Percentiles rank a stretch among this genome's conserved stretches.
Evolutionary conservation across 2,888 invertebrate species (phyloP).

Genomic region (Apamea sordens): DNA sequence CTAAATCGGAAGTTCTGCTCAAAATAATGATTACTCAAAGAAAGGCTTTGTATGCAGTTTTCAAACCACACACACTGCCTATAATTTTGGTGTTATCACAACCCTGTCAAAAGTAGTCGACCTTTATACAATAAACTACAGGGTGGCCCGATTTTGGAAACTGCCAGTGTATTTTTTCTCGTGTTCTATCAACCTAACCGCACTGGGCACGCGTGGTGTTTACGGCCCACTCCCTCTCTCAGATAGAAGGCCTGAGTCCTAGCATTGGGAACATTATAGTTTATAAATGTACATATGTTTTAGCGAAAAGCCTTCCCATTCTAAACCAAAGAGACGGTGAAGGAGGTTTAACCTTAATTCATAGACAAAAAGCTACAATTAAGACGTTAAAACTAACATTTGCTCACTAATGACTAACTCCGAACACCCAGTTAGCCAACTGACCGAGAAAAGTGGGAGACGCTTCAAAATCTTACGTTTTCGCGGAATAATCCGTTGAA

Average conservation of each 20-base stretch:
- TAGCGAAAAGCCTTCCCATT: background rate
- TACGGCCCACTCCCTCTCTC: background rate
- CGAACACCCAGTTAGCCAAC: constrained; percentile 68
- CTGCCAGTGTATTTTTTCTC: background rate
- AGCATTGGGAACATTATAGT: background rate
- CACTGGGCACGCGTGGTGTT: background rate
- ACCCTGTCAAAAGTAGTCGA: background rate
- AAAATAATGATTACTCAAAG: too few species aligned
- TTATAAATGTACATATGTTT: background rate
- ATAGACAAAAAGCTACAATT: constrained; percentile 63
- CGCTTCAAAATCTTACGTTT: constrained; percentile 40
- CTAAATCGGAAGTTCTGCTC: too few species aligned
- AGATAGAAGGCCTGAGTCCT: background rate
- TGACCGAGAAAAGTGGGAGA: constrained; percentile 70
- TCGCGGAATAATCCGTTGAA: constrained; percentile 36
- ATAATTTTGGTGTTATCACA: background rate
- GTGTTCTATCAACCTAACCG: background rate
- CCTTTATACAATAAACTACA: background rate
- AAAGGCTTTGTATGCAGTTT: background rate
- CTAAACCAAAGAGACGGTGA: constrained; percentile 22
- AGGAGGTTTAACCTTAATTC: constrained; percentile 68
- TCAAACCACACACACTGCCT: background rate
- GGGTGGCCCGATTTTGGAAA: background rate
- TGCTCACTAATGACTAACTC: constrained; percentile 61
- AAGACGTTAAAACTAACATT: constrained; percentile 70